These are phyloP conservation scores for Tetragnatha montana DNA, from an alignment of 2,888 invertebrate genomes.

Conservation along the genomic window DNA sequence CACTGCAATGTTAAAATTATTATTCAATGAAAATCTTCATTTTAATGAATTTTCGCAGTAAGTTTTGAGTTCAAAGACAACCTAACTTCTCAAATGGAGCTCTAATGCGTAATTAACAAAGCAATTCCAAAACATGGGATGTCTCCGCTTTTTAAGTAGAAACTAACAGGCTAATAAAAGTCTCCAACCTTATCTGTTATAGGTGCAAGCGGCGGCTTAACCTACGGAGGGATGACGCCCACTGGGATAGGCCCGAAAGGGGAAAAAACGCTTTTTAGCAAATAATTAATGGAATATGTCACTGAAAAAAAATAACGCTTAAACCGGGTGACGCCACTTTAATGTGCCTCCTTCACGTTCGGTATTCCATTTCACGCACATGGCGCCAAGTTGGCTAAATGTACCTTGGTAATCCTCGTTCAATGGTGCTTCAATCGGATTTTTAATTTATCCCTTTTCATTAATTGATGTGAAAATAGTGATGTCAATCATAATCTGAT, in stretches of 20 bases:
- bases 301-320: slow-evolving; percentile 20
- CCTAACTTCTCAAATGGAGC: too few species aligned
- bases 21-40: too few species aligned
- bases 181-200: not conserved
- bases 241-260: not conserved
- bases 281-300: slow-evolving; percentile 35
- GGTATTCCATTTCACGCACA: not conserved
- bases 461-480: not conserved
- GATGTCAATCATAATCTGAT: too few species aligned
- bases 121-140: too few species aligned
- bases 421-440: not conserved
- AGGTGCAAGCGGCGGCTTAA: not conserved
- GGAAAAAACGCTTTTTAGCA: slow-evolving; percentile 17
- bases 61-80: too few species aligned
- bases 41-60: too few species aligned
- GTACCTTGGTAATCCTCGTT: slow-evolving; percentile 11
- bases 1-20: too few species aligned
- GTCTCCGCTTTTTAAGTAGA: too few species aligned
- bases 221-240: slow-evolving; percentile 4
- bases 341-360: not conserved
- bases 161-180: not conserved
- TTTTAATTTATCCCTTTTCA: not conserved
- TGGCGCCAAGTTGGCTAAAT: not conserved
- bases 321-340: slow-evolving; percentile 13
- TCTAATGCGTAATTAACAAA: too few species aligned